Evolutionary conservation across 2,888 invertebrate genomes (phyloP), one percentile per base, ranked within the genome.

Genomic region (Bhutanitis thaidina): DNA sequence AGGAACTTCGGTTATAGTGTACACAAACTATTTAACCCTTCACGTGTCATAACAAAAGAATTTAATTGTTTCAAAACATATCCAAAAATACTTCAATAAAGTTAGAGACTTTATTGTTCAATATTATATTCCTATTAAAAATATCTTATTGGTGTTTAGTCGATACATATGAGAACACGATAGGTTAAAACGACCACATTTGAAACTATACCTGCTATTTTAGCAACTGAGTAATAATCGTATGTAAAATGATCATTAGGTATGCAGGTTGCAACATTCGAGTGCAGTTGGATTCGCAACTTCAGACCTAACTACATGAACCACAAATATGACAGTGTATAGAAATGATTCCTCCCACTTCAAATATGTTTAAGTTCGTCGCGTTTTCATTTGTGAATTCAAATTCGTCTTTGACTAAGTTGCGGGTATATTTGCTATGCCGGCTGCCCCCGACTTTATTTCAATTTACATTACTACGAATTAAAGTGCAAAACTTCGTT

Each of bases 241-340:
- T 62, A 69, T 70, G 68, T 66, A 65, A 67, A 69, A 63, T 62
- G 62, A 55, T 64, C 64, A 62, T 67, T 66, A 64, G 52, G 64
- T 65, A 71, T 70, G 68, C 69, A 61, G 59, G 59, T 53, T 62
- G 66, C 63, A 59, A 60, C 62, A n/a, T 61, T 59, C 52, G 53
- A 54, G 57, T 60, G 56, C 60, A 58, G 60, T 60, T 60, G 61
- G 25, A 41, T 10, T 14, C 8, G 13, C 38, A 30, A 41, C 12
- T 29, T 29, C 9, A 14, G 30, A 49, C 15, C 45, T 12, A 20
- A 38, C 34, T 50, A 44, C 27, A 46, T 10, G 20, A 39, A 45
- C 12, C 25, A 20, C 36, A 45, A 16, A 30, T 36, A 15, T 29
- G 40, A 35, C 15, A 7, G 12, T 34, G 37, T 38, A 44, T 12